Conservation (phyloP, 2,797 vertebrate species). For the Heterohyrax brucei region DNA sequence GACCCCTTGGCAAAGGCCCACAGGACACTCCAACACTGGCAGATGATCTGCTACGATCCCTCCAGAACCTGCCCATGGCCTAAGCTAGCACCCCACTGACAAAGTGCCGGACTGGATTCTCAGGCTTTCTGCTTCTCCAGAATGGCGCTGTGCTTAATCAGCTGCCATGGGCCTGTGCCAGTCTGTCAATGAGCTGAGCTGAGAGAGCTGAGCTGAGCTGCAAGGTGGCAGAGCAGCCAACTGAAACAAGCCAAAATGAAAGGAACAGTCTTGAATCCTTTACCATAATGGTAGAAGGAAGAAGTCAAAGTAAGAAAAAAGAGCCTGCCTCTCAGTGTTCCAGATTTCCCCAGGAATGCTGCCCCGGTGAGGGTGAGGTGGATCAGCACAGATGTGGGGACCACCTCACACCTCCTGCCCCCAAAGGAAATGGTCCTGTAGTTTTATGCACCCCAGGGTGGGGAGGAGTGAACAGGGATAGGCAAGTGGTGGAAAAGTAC, state of each 20-base stretch:
- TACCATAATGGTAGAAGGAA: neutral
- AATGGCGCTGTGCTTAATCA: neutral
- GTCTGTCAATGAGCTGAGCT: neutral
- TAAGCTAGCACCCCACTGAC: neutral
- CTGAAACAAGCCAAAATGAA: neutral
- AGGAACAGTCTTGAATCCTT: neutral
- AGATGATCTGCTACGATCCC: neutral
- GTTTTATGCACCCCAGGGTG: neutral
- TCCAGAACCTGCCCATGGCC: neutral
- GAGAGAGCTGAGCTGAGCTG: neutral
- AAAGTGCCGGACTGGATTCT: neutral
- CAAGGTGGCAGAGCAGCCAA: neutral
- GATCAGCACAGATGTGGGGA: neutral
- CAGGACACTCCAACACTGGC: neutral
- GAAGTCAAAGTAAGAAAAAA: neutral
- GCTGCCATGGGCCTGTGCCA: neutral
- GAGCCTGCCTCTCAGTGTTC: neutral
- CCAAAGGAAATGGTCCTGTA: neutral
- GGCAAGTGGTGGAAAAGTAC: neutral
- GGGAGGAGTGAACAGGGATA: no score
- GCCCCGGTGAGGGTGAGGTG: neutral
- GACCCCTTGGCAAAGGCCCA: neutral
- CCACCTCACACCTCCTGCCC: neutral
- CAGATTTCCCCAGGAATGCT: neutral
- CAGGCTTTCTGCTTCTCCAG: neutral